phyloP scores from a whole-genome alignment of 37 sponge, comb jelly and placozoan genomes.

The Halichondria panicea region DNA sequence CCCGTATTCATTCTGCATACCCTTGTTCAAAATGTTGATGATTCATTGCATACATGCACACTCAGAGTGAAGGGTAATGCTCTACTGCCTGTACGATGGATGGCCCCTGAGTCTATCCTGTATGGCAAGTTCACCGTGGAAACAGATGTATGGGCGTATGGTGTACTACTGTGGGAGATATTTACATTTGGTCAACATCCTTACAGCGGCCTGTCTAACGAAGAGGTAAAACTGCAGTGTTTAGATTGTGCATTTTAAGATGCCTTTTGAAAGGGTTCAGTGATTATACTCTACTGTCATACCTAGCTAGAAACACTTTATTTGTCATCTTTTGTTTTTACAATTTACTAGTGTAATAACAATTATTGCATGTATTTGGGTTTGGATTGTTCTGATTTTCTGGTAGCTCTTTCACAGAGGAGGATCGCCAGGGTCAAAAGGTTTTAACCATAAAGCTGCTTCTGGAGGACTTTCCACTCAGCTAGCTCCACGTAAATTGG shows the following conservation, averaged over 20 bases:
- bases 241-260: too few species aligned
- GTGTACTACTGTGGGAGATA: constrained; percentile 65
- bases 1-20: too few species aligned
- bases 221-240: too few species aligned
- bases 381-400: too few species aligned
- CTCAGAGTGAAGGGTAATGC: constrained; percentile 42
- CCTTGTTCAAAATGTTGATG: too few species aligned
- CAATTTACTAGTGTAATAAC: neutral
- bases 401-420: too few species aligned
- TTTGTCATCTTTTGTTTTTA: neutral
- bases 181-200: constrained; percentile 66
- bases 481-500: too few species aligned
- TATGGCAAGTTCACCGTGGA: constrained; percentile 56
- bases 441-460: too few species aligned
- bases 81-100: constrained; percentile 61
- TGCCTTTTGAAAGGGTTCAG: too few species aligned
- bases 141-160: constrained; percentile 64
- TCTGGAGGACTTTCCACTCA: too few species aligned
- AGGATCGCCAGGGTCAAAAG: too few species aligned
- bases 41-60: neutral
- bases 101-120: constrained; percentile 57
- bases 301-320: neutral
- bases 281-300: too few species aligned
- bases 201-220: constrained; percentile 30
- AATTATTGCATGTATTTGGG: neutral